Percentiles rank a stretch among this genome's conserved stretches.
These are phyloP conservation scores for Trissoscelio sp. DNA, from an alignment of 2,888 invertebrate species.

Conservation along the genomic window DNA sequence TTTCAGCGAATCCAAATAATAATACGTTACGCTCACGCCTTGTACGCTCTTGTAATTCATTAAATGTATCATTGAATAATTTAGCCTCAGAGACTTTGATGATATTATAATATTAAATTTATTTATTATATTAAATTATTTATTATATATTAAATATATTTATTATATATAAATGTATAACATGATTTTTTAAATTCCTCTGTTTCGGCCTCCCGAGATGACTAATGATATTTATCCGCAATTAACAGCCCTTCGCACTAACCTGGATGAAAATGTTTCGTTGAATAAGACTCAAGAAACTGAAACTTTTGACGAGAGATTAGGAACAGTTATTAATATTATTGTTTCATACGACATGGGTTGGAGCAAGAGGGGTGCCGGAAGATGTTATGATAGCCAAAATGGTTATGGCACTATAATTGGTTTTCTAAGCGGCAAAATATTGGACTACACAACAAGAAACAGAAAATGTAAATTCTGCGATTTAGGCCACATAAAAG, in stretches of 20 bases:
- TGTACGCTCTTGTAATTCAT: no score
- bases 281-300: neutral
- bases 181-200: neutral
- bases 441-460: neutral
- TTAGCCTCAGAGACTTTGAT: no score
- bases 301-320: neutral
- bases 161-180: no score
- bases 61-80: no score
- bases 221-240: neutral
- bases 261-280: neutral
- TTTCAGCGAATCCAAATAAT: no score
- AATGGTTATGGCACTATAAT: neutral
- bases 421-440: neutral
- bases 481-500: neutral
- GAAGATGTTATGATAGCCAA: neutral
- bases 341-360: slow-evolving; percentile 5
- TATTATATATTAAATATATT: no score
- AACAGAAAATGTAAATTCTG: slow-evolving; percentile 8
- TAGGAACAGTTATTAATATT: slow-evolving; percentile 10
- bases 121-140: no score
- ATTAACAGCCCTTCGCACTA: neutral
- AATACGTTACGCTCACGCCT: no score
- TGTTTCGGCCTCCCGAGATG: neutral
- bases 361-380: slow-evolving; percentile 5
- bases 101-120: no score